Percentiles rank a stretch among this genome's conserved stretches.
These are phyloP conservation scores for Mystacides longicornis DNA, from an alignment of 2,888 invertebrate species.

Conservation along the genomic window DNA sequence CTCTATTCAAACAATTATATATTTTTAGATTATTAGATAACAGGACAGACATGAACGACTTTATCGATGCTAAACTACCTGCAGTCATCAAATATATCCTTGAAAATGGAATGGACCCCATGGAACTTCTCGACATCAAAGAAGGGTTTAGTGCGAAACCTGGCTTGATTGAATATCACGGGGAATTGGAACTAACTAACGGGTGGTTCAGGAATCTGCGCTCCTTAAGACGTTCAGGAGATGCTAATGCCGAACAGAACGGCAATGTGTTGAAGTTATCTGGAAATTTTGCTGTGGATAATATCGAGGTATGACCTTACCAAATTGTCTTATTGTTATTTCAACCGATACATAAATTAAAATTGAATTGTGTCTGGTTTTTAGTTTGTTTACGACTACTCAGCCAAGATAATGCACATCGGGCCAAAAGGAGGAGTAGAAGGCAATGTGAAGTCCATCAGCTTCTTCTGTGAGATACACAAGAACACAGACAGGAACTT, in stretches of 20 bases:
- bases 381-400: slow-evolving; percentile 46
- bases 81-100: slow-evolving; percentile 40
- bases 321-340: not conserved
- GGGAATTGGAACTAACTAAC: slow-evolving; percentile 42
- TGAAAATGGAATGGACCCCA: slow-evolving; percentile 42
- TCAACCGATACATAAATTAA: not conserved
- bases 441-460: slow-evolving; percentile 39
- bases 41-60: slow-evolving; percentile 36
- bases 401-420: slow-evolving; percentile 45
- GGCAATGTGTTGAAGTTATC: slow-evolving; percentile 38
- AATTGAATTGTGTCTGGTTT: slow-evolving; percentile 25
- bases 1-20: too few relatives aligned
- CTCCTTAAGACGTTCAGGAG: slow-evolving; percentile 41
- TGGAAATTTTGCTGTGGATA: slow-evolving; percentile 36
- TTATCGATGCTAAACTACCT: slow-evolving; percentile 40
- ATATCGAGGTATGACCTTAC: too few relatives aligned
- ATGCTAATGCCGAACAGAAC: slow-evolving; percentile 42
- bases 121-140: slow-evolving; percentile 28
- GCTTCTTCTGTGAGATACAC: slow-evolving; percentile 38
- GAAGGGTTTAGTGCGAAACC: slow-evolving; percentile 29
- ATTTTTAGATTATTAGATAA: too few relatives aligned
- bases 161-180: slow-evolving; percentile 44
- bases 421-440: slow-evolving; percentile 47
- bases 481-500: slow-evolving; percentile 47
- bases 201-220: slow-evolving; percentile 44